Evolutionary conservation across 2,113 vertebrate genomes (phyloP), one percentile per base, ranked within the genome.

Genomic region (Gavia stellata): DNA sequence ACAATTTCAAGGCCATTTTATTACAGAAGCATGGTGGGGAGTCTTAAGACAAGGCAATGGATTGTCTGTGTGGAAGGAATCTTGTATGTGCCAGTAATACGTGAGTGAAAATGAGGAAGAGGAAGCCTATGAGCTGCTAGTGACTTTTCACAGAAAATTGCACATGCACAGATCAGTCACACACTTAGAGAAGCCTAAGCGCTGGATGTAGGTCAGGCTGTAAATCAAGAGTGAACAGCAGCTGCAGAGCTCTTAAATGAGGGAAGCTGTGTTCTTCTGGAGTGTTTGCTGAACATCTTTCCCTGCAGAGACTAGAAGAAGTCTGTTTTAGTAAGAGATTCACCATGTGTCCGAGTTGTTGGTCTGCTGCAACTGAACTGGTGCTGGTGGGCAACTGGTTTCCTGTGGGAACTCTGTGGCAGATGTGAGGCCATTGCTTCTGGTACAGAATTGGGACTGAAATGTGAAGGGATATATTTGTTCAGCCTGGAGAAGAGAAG

Each of bases 151-250:
- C 74, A 92, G 63, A 34, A 90, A 86, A 45, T 20, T 73, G 62
- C 25, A 40, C 47, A 11, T 55, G 47, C 50, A 44, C 18, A 78
- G 63, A 73, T 86, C 71, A 71, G 42, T 95, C 89, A 45, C 63
- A 53, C 16, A 2, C 33, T 45, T 45, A 77, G 40, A 86, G 86
- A 58, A 86, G 55, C 19, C 33, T 49, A 13, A 79, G 66, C 8
- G 1, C 18, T 92, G 58, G 36, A 50, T 81, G 33, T 92, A 91
- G 89, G 86, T 94, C 86, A 81, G 50, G 26, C 44, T 55, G 86
- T 91, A 89, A 95, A 86, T 90, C 53, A 73, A 19, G 58, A 88
- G 63, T 50, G 62, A 73, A 12, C 28, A 88, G 90, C 93, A 95
- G 81, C 93, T 96, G 94, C 74, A 80, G 53, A 53, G 18, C 58